Percentiles rank a stretch among this genome's conserved stretches.
phyloP scores from a whole-genome alignment of 2,113 vertebrate genomes.

The Gopherus flavomarginatus region DNA sequence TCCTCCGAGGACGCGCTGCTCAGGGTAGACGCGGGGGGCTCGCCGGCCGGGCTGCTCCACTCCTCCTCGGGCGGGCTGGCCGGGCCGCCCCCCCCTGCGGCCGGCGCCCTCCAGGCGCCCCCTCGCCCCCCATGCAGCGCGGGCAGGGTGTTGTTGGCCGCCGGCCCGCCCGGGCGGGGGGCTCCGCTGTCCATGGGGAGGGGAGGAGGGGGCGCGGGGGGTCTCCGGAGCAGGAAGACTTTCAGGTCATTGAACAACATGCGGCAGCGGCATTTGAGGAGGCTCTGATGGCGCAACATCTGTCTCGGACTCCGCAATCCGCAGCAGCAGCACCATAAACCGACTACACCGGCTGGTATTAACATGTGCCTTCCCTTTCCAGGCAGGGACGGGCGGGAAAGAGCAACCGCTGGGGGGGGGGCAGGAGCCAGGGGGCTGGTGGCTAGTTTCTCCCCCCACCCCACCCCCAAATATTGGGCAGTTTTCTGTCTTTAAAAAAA shows the following conservation, averaged over 20 bases:
- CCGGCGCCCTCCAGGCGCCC: constrained; percentile 78
- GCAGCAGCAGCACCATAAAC: constrained; percentile 80
- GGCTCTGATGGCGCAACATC: constrained; percentile 92
- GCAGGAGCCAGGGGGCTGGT: constrained; percentile 39
- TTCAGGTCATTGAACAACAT: constrained; percentile 97
- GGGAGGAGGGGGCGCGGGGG: constrained; percentile 83
- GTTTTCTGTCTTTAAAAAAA: not conserved
- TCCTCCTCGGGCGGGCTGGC: constrained; percentile 79
- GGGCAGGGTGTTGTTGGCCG: constrained; percentile 84
- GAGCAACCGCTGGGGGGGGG: constrained; percentile 38
- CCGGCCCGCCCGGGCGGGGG: constrained; percentile 72
- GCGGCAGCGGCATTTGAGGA: constrained; percentile 97
- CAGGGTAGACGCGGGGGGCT: constrained; percentile 84
- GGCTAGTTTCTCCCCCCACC: not conserved
- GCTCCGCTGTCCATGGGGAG: constrained; percentile 89
- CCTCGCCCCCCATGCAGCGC: constrained; percentile 73
- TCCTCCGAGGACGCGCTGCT: constrained; percentile 92
- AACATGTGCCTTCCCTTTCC: constrained; percentile 78
- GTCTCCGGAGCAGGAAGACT: constrained; percentile 93
- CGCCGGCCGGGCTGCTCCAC: constrained; percentile 84
- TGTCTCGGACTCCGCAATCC: constrained; percentile 81
- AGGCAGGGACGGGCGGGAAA: constrained; percentile 51
- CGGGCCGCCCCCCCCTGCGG: constrained; percentile 68
- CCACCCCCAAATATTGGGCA: not conserved
- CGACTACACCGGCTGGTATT: constrained; percentile 79